Evolutionary conservation across 2,797 vertebrate genomes (phyloP).

Genomic region (Simalia tracyae): DNA sequence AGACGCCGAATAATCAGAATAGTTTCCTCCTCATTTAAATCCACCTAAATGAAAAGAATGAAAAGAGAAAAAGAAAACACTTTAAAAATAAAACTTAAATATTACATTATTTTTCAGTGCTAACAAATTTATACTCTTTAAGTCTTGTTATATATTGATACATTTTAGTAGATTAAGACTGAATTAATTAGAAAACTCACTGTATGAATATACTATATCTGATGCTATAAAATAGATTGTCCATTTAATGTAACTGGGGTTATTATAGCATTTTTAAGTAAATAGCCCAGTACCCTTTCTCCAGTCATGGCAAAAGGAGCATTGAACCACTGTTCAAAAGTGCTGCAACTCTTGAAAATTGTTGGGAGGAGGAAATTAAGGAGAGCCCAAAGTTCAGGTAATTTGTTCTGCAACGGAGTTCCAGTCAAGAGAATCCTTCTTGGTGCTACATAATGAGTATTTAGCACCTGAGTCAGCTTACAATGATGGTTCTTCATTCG

Average conservation of each 20-base stretch:
- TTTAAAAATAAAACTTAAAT: background rate
- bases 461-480: conserved; percentile 96
- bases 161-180: background rate
- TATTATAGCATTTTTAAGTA: background rate
- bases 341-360: conserved; percentile 98
- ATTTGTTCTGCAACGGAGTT: conserved; percentile 94
- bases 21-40: conserved; percentile 90
- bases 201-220: background rate
- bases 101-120: background rate
- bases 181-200: background rate
- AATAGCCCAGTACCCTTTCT: conserved; percentile 82
- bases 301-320: conserved; percentile 98
- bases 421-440: conserved; percentile 92
- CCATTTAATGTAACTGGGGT: background rate
- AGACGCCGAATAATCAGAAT: conserved; percentile 87
- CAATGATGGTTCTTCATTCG: conserved; percentile 99
- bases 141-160: background rate
- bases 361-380: conserved; percentile 97
- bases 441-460: conserved; percentile 95
- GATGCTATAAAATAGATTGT: background rate
- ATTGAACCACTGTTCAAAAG: conserved; percentile 98
- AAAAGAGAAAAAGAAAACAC: conserved; percentile 4
- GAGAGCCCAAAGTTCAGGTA: conserved; percentile 96
- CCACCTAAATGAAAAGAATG: conserved; percentile 75
- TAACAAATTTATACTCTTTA: background rate